Evolutionary conservation across 2,888 invertebrate species (phyloP), one percentile per base, ranked within the genome.

Genomic region (Hydrotaea diabolus): DNA sequence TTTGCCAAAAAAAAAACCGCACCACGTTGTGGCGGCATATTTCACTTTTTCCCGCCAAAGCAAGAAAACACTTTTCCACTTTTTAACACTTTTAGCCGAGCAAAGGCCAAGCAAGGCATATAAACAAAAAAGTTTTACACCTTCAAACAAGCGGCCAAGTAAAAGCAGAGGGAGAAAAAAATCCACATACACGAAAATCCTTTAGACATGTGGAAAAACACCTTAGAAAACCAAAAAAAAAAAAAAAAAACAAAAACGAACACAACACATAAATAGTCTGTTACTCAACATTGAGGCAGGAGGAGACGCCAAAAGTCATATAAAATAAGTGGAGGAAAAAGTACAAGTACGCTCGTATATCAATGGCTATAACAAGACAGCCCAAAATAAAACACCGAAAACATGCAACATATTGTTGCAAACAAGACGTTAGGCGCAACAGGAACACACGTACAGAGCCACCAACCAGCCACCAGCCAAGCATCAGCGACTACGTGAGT

Each of bases 121-220:
- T 2, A 46, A 17, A 39, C 11, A 64, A 36, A 64, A 64, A 64
- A 31, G 36, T n/a, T 66, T 66, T 43, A 43, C 66, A 66, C 66
- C 66, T 66, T 66, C 21, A 39, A 36, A 66, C 39, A 69, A 11
- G 19, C 15, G 23, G 46, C 69, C 31, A 59, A 59, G 1, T 26
- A 39, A 39, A 39, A 9, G 9, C 9, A 7, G 7, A 31, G 31
- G 2, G 3, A 46, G 2, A 69, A 69, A 46, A 69, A 21, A 66
- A 43, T 9, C 17, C 39, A 39, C 39, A 19, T 66, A 66, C 66
- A 17, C 17, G 19, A 31, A 64, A 66, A 66, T 46, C 31, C 59
- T 59, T 59, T 59, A 69, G 69, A 69, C 69, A 69, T 69, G 69
- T 69, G 69, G 69, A 59, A 69, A 66, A 69, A 69, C 69, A 69